Conservation (phyloP, 2,888 invertebrate species). For the Eumacrocentrus americanus region DNA sequence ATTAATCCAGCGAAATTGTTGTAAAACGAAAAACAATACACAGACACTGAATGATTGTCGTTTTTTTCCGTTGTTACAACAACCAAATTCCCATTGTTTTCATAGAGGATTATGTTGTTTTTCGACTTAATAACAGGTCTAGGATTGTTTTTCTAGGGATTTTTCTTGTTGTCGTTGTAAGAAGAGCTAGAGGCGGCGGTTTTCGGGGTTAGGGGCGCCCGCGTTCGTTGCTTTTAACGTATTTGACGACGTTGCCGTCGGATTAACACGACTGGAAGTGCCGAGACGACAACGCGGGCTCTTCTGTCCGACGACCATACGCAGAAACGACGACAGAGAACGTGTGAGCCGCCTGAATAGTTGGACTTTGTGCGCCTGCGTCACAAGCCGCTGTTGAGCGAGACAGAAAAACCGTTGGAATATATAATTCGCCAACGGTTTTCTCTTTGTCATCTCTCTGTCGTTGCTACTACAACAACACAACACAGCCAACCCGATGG, state of each 20-base stretch:
- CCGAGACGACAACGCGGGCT: constrained; percentile 6
- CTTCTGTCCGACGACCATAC: no score
- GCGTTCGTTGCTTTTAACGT: no score
- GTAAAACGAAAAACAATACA: no score
- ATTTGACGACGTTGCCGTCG: neutral
- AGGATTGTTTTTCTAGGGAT: no score
- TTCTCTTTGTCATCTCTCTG: neutral
- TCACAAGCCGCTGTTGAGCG: neutral
- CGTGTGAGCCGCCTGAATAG: neutral
- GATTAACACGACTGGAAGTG: constrained; percentile 9
- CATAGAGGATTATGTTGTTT: no score
- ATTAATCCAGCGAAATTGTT: neutral
- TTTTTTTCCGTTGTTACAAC: neutral
- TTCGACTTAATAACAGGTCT: no score
- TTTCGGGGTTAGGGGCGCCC: no score
- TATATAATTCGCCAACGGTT: neutral
- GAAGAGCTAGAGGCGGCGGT: no score
- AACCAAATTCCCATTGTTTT: no score
- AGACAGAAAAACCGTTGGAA: no score
- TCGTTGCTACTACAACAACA: neutral
- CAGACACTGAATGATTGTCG: neutral
- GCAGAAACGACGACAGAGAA: constrained; percentile 10
- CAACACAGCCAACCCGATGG: neutral
- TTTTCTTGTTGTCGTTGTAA: no score
- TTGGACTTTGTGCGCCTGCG: constrained; percentile 16